Conservation (phyloP, 2,113 vertebrate species). For the Chlamydotis undulata region DNA sequence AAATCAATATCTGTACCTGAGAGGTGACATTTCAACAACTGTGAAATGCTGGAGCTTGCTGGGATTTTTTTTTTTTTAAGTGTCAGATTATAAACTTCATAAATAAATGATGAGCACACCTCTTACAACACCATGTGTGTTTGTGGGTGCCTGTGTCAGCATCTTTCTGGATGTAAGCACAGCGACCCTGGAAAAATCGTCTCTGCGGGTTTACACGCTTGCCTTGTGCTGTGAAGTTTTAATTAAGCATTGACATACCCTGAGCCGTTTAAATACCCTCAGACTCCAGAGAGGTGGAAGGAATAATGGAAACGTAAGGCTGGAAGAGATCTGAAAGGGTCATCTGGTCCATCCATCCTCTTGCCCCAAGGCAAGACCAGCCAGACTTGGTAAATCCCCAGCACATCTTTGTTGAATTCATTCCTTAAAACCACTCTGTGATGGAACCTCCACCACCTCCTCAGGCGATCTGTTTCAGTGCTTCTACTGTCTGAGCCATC, state of each 20-base stretch:
- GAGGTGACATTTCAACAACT: conserved; percentile 81
- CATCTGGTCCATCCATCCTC: neutral
- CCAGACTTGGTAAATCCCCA: neutral
- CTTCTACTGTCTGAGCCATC: neutral
- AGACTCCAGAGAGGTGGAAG: neutral
- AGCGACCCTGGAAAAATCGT: neutral
- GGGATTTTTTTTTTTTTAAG: conserved; percentile 43
- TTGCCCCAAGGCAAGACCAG: neutral
- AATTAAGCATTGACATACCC: neutral
- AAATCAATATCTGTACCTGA: conserved; percentile 77
- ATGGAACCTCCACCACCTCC: neutral
- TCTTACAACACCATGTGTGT: neutral
- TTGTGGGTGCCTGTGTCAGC: conserved; percentile 14
- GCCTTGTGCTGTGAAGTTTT: neutral
- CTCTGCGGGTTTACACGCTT: neutral
- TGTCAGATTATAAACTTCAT: conserved; percentile 71
- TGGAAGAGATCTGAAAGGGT: neutral
- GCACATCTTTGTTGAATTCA: neutral
- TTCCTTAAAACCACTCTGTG: neutral
- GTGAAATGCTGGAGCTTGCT: conserved; percentile 71
- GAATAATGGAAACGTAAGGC: neutral
- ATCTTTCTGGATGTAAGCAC: neutral
- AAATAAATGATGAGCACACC: conserved; percentile 73
- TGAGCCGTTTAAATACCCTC: neutral
- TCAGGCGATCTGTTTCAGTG: neutral